phyloP scores from a whole-genome alignment of 1,140 invertebrate species.

The Polypedilum pembai region DNA sequence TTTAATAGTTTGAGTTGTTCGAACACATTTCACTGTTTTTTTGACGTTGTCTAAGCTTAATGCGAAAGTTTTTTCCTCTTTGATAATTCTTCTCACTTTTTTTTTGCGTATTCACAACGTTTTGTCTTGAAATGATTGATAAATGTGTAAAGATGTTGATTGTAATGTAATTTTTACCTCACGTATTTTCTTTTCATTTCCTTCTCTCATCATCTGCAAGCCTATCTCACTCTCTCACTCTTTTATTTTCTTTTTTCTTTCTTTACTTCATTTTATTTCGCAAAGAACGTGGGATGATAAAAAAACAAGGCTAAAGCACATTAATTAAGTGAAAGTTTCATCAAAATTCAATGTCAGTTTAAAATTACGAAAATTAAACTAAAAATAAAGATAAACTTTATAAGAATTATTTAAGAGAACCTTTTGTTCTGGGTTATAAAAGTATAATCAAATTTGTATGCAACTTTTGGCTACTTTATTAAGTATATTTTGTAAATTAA shows the following conservation, averaged over 20 bases:
- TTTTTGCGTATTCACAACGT: not conserved
- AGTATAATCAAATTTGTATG: no score
- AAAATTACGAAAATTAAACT: no score
- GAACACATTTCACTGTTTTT: not conserved
- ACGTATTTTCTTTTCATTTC: conserved; percentile 9
- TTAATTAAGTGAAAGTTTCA: no score
- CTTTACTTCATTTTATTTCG: not conserved
- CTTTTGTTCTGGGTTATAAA: no score
- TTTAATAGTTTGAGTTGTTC: conserved; percentile 9
- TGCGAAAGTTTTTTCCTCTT: not conserved
- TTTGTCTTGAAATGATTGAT: conserved; percentile 27
- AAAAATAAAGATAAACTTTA: no score
- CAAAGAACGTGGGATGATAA: not conserved
- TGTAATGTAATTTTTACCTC: conserved; percentile 23
- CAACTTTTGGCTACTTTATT: no score
- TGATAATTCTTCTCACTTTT: not conserved
- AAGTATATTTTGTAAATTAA: no score
- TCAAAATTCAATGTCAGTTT: no score
- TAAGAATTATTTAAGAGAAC: no score
- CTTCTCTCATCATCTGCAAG: not conserved
- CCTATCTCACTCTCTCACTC: not conserved
- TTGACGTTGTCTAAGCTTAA: no score
- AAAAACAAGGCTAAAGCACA: no score
- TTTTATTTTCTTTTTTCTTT: not conserved
- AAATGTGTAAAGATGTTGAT: conserved; percentile 26